Evolutionary conservation across 2,888 invertebrate species (phyloP), one percentile per base, ranked within the genome.

Genomic region (Aleiodes leptofemur): DNA sequence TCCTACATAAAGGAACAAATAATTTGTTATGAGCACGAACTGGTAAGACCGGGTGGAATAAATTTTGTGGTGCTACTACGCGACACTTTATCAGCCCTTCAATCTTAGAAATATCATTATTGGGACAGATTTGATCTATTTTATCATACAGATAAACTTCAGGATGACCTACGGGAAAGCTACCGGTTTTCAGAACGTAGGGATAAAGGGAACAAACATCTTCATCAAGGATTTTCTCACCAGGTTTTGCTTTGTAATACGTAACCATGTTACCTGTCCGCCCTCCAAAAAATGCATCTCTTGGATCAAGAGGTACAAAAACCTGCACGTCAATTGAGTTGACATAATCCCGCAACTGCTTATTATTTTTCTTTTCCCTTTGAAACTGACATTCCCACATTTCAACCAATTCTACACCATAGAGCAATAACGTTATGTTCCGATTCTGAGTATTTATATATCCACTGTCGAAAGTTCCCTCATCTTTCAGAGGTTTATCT

Each of bases 321-420:
- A 23, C 23, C 23, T 23, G 23, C 23, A 23, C 23, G 23, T 23
- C 23, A 23, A 57, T 57, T 8, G 29, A 29, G 31, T 57, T 31
- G 5, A 57, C 31, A 29, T 29, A 57, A 3, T 31, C 11, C 29
- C 29, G 9, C 4, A 57, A 31, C 3, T 11, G 2, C 0, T 8
- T 11, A 57, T 57, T 31, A 31, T 29, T 31, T 31, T 31, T 29
- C 31, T 57, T 57, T 31, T 57, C 13, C 13, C 57, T 29, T 29
- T 31, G 7, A 31, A 57, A 57, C 11, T 57, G 29, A 29, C 57
- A 57, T 31, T 57, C 57, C 31, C 57, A 57, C 29, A 57, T 57
- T 57, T 57, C 57, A 31, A 57, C 31, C 4, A 57, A n/a, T 1
- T 23, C n/a, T 31, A 57, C 31, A 31, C 13, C 29, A 9, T 31